These are phyloP conservation scores for Chymomyza fuscimana DNA, from an alignment of 2,888 invertebrate genomes.

Conservation along the genomic window DNA sequence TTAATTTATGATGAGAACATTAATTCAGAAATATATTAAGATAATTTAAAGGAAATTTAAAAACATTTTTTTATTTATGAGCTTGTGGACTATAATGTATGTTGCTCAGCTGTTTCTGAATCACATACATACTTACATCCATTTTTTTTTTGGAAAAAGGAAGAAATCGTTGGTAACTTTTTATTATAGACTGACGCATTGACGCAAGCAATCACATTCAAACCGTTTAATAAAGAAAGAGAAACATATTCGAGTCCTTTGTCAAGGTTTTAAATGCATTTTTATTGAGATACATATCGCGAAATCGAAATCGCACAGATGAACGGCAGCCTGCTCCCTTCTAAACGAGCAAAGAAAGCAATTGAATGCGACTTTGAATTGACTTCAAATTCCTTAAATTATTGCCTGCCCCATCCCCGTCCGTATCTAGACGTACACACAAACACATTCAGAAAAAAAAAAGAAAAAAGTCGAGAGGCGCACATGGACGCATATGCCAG, in stretches of 20 bases:
- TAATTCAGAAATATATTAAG: too few species aligned
- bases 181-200: neutral
- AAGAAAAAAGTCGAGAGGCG: slow-evolving; percentile 15
- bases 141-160: too few species aligned
- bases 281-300: slow-evolving; percentile 77
- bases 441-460: slow-evolving; percentile 27
- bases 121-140: too few species aligned
- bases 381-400: slow-evolving; percentile 78
- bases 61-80: too few species aligned
- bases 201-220: neutral
- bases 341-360: slow-evolving; percentile 34
- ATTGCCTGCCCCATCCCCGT: slow-evolving; percentile 55
- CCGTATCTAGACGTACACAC: slow-evolving; percentile 18
- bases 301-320: slow-evolving; percentile 54
- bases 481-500: neutral
- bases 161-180: neutral
- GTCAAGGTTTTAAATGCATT: slow-evolving; percentile 78
- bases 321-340: slow-evolving; percentile 28
- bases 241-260: slow-evolving; percentile 57
- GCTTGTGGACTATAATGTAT: too few species aligned
- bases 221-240: slow-evolving; percentile 27
- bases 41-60: too few species aligned
- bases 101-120: too few species aligned
- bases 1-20: too few species aligned
- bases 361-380: slow-evolving; percentile 71